Evolutionary conservation across 2,797 vertebrate species (phyloP).

Genomic region (Pangasius macronema): DNA sequence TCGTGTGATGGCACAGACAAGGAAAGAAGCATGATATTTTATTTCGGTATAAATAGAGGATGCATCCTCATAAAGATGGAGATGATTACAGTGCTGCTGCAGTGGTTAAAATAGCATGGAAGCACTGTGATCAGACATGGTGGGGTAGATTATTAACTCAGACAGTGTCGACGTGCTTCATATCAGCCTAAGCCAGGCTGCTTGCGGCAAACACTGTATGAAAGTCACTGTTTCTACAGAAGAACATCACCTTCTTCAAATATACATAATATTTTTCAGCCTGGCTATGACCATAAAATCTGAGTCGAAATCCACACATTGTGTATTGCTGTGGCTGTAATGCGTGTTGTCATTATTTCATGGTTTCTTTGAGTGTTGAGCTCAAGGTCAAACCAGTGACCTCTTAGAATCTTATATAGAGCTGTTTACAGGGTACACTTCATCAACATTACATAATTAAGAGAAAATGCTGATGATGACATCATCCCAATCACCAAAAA

Average conservation of each 20-base stretch:
- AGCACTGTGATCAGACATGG: conserved; percentile 48
- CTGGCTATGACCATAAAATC: background rate
- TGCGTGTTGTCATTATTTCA: conserved; percentile 35
- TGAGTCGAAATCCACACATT: background rate
- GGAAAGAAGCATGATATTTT: conserved; percentile 36
- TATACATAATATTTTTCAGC: background rate
- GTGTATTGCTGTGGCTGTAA: conserved; percentile 25
- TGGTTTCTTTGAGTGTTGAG: conserved; percentile 37
- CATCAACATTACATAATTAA: conserved; percentile 71
- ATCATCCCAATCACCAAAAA: background rate
- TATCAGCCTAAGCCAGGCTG: conserved; percentile 26
- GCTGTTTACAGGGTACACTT: conserved; percentile 67
- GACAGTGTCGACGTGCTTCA: conserved; percentile 45
- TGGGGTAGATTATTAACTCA: conserved; percentile 54
- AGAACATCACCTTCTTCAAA: background rate
- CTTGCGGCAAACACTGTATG: conserved; percentile 5
- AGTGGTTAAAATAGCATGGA: conserved; percentile 53
- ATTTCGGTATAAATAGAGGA: conserved; percentile 46
- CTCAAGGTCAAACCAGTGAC: conserved; percentile 76
- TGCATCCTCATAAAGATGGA: conserved; percentile 48
- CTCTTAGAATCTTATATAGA: conserved; percentile 62
- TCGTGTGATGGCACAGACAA: background rate
- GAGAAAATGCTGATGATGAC: conserved; percentile 57
- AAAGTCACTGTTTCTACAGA: background rate
- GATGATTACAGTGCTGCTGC: conserved; percentile 51